Conservation (phyloP, 2,113 vertebrate species). For the Bos javanicus region DNA sequence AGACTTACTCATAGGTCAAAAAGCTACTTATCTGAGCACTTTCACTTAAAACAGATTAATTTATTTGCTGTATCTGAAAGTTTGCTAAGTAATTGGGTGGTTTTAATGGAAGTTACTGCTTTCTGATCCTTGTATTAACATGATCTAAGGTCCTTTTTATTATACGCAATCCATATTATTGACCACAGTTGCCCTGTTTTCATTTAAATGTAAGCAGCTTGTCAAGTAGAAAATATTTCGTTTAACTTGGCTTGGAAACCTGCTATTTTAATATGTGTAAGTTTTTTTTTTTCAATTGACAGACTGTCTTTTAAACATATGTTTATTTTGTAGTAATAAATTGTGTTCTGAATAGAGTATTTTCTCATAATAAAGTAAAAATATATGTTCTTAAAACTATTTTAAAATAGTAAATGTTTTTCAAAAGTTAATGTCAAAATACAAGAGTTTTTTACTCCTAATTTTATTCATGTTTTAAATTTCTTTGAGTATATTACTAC, state of each 20-base stretch:
- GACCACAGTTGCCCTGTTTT: constrained; percentile 77
- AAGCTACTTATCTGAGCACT: constrained; percentile 62
- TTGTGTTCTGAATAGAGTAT: constrained; percentile 60
- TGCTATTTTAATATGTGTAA: constrained; percentile 53
- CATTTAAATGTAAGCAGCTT: constrained; percentile 79
- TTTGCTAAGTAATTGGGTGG: constrained; percentile 78
- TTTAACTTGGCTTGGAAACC: constrained; percentile 75
- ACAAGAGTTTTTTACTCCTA: constrained; percentile 48
- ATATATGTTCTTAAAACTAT: constrained; percentile 62
- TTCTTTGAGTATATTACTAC: constrained; percentile 50
- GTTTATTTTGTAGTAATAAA: constrained; percentile 77
- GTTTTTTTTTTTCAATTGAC: constrained; percentile 66
- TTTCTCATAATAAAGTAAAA: constrained; percentile 62
- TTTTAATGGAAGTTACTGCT: constrained; percentile 81
- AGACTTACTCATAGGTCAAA: constrained; percentile 69
- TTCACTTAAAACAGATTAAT: constrained; percentile 69
- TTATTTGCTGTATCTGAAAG: constrained; percentile 73
- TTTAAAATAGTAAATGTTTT: constrained; percentile 77
- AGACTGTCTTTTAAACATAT: constrained; percentile 79
- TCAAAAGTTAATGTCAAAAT: constrained; percentile 72
- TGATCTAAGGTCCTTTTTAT: constrained; percentile 77
- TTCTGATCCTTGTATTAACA: constrained; percentile 73
- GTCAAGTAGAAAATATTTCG: constrained; percentile 80
- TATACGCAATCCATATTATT: constrained; percentile 82
- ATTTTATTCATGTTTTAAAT: constrained; percentile 63